phyloP scores from a whole-genome alignment of 2,888 invertebrate species.

The Acanthopleura granulata region DNA sequence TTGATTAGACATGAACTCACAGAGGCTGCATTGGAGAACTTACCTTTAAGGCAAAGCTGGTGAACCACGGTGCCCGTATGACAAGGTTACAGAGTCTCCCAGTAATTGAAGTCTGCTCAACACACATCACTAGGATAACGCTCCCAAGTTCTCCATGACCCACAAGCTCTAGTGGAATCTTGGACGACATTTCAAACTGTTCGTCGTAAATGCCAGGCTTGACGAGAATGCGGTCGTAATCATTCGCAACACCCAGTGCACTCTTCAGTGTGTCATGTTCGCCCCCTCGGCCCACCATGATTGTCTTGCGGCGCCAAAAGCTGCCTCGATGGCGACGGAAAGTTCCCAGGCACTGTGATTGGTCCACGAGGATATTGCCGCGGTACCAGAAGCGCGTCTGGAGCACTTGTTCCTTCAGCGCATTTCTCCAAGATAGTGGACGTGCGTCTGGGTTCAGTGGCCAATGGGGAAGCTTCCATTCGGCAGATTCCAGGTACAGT shows the following conservation, averaged over 20 bases:
- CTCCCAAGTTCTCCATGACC: slow-evolving; percentile 58
- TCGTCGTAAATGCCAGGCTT: slow-evolving; percentile 65
- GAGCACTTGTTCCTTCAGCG: slow-evolving; percentile 52
- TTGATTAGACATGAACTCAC: too few species aligned
- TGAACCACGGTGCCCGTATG: slow-evolving; percentile 64
- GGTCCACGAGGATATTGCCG: slow-evolving; percentile 34
- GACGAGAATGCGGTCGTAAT: slow-evolving; percentile 58
- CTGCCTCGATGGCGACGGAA: slow-evolving; percentile 45
- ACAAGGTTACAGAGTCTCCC: slow-evolving; percentile 59
- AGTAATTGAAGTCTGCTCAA: slow-evolving; percentile 56
- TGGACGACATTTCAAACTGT: slow-evolving; percentile 62
- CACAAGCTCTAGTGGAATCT: slow-evolving; percentile 62
- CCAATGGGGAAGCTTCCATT: slow-evolving; percentile 62
- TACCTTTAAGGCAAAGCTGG: slow-evolving; percentile 61
- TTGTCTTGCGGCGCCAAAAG: slow-evolving; percentile 42
- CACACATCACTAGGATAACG: slow-evolving; percentile 58
- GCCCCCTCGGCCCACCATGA: slow-evolving; percentile 55
- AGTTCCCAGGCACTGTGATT: slow-evolving; percentile 45
- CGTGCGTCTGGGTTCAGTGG: slow-evolving; percentile 51
- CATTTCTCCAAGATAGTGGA: slow-evolving; percentile 56
- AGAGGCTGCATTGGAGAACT: slow-evolving; percentile 17
- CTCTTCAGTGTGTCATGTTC: slow-evolving; percentile 52
- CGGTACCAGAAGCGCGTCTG: slow-evolving; percentile 51
- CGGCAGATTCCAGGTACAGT: slow-evolving; percentile 48
- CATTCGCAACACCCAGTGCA: slow-evolving; percentile 55